phyloP scores from a whole-genome alignment of 2,113 vertebrate species.

The Carollia perspicillata region DNA sequence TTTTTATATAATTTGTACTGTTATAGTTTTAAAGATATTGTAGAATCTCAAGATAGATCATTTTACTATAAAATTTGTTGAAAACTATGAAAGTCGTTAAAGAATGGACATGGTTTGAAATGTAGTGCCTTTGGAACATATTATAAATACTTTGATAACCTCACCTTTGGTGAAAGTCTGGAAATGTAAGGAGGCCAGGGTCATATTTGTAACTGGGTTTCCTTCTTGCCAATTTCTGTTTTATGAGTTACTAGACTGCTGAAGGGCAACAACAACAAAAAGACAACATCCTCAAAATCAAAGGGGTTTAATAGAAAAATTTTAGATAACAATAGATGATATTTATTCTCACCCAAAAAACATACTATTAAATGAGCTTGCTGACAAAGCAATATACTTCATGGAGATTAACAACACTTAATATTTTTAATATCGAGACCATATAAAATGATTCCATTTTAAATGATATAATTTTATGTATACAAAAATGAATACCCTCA shows the following conservation, averaged over 20 bases:
- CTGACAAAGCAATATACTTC: slow-evolving; percentile 50
- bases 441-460: slow-evolving; percentile 32
- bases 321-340: slow-evolving; percentile 28
- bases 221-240: slow-evolving; percentile 74
- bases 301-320: slow-evolving; percentile 59
- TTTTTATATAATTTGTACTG: background rate
- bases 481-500: background rate
- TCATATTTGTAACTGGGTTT: slow-evolving; percentile 75
- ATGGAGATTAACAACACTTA: background rate
- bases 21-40: background rate
- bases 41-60: background rate
- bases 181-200: slow-evolving; percentile 75
- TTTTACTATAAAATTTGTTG: slow-evolving; percentile 9
- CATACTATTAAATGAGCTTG: slow-evolving; percentile 43
- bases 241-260: slow-evolving; percentile 77
- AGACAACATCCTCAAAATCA: slow-evolving; percentile 72
- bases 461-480: background rate
- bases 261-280: slow-evolving; percentile 59
- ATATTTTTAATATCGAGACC: slow-evolving; percentile 38
- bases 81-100: background rate
- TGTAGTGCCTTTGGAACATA: background rate
- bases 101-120: background rate
- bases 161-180: slow-evolving; percentile 80
- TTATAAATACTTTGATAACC: slow-evolving; percentile 67
- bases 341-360: slow-evolving; percentile 53